Evolutionary conservation across 2,797 vertebrate species (phyloP).

Genomic region (Tragelaphus eurycerus): DNA sequence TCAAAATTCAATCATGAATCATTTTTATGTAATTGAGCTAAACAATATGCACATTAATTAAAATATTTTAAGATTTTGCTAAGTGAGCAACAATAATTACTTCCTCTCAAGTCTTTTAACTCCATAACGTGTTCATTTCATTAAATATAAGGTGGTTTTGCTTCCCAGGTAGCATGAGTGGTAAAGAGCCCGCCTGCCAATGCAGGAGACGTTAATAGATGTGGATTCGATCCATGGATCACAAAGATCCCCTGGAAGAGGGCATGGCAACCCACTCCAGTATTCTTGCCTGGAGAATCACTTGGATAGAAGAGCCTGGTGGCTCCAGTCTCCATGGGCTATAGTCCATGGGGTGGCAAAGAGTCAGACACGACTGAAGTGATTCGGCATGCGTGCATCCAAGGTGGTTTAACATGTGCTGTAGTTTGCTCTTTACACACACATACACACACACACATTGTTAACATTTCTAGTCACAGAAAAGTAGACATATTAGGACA

Average conservation of each 20-base stretch:
- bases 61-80: not conserved
- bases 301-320: not conserved
- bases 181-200: not conserved
- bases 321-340: not conserved
- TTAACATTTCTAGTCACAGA: conserved; percentile 18
- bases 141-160: not conserved
- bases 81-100: not conserved
- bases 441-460: not conserved
- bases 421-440: not conserved
- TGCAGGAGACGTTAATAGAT: not conserved
- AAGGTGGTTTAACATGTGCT: not conserved
- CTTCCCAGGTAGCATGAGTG: not conserved
- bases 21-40: conserved; percentile 1
- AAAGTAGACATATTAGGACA: not conserved
- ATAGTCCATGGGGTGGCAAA: not conserved
- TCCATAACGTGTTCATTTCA: not conserved
- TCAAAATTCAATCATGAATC: not conserved
- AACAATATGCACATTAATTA: not conserved
- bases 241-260: not conserved
- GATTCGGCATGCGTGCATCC: not conserved
- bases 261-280: not conserved
- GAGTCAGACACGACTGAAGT: not conserved
- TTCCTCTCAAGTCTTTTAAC: not conserved
- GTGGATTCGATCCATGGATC: not conserved
- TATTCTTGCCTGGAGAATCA: not conserved